Percentiles rank a stretch among this genome's conserved stretches.
Conservation (phyloP, 2,113 vertebrate genomes). For the Plotosus lineatus region DNA sequence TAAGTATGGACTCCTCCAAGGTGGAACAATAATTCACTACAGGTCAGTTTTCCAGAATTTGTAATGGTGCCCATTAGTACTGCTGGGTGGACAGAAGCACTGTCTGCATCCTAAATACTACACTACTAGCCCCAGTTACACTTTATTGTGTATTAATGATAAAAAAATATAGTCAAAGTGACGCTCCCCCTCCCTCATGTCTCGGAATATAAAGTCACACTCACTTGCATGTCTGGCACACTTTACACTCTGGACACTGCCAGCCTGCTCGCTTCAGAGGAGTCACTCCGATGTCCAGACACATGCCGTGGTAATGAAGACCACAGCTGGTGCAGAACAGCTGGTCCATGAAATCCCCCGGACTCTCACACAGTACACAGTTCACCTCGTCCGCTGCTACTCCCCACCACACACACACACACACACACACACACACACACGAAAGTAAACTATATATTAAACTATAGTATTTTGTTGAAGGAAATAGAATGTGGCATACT, state of each 20-base stretch:
- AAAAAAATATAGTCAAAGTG: not conserved
- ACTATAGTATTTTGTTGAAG: not conserved
- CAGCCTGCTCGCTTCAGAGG: slow-evolving; percentile 94
- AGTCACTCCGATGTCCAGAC: slow-evolving; percentile 94
- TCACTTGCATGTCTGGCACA: slow-evolving; percentile 99
- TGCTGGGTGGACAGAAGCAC: too few species aligned
- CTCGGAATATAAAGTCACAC: slow-evolving; percentile 51
- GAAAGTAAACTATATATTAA: too few species aligned
- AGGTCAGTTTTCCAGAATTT: too few species aligned
- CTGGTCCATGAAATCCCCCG: slow-evolving; percentile 94
- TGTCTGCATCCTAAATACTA: too few species aligned
- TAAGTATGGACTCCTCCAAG: too few species aligned
- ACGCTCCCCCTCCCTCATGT: not conserved
- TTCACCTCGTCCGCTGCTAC: slow-evolving; percentile 88
- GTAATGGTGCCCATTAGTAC: too few species aligned
- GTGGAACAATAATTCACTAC: too few species aligned
- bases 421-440: not conserved
- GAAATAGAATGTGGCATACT: too few species aligned
- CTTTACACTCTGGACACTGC: slow-evolving; percentile 99
- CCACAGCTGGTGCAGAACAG: slow-evolving; percentile 99
- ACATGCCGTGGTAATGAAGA: slow-evolving; percentile 97
- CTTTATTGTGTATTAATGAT: too few species aligned
- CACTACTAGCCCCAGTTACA: too few species aligned
- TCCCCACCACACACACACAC: slow-evolving; percentile 13
- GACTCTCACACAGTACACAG: slow-evolving; percentile 95